A percentile compares a stretch with the other conserved stretches of the same genome.
Evolutionary conservation across 2,113 vertebrate genomes (phyloP).

Genomic region (Atractosteus spatula): DNA sequence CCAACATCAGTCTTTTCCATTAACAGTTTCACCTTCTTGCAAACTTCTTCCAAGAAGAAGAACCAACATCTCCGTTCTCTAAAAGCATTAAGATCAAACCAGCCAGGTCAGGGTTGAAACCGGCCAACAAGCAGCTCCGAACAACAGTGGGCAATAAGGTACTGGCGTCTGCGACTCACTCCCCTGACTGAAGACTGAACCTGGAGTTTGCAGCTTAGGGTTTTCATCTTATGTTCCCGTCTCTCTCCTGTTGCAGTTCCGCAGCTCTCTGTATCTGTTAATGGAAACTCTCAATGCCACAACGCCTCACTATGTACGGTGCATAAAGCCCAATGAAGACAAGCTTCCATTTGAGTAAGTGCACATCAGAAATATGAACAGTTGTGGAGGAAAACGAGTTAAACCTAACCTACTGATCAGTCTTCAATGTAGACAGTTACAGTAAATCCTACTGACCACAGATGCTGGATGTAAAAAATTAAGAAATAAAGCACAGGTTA

Average conservation of each 20-base stretch:
- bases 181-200: not conserved
- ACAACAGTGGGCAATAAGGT: constrained; percentile 92
- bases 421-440: too few relatives aligned
- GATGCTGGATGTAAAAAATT: too few relatives aligned
- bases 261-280: constrained; percentile 83
- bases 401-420: too few relatives aligned
- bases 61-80: constrained; percentile 42
- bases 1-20: not conserved
- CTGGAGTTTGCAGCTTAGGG: not conserved
- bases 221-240: not conserved
- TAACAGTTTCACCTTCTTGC: constrained; percentile 81
- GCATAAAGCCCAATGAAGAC: constrained; percentile 94
- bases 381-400: too few relatives aligned
- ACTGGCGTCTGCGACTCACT: constrained; percentile 30
- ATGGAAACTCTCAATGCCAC: constrained; percentile 94
- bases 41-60: constrained; percentile 81
- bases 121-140: constrained; percentile 82
- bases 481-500: too few relatives aligned
- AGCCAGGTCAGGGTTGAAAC: constrained; percentile 76
- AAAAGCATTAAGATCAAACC: constrained; percentile 76
- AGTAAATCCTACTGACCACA: too few relatives aligned
- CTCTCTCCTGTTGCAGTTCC: constrained; percentile 70
- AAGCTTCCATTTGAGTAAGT: constrained; percentile 93
- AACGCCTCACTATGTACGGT: constrained; percentile 93
- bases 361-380: not conserved